A percentile compares a stretch with the other conserved stretches of the same genome.
Evolutionary conservation across 64 coral and sea anemone genomes (phyloP).

Genomic region (Stylophora pistillata): DNA sequence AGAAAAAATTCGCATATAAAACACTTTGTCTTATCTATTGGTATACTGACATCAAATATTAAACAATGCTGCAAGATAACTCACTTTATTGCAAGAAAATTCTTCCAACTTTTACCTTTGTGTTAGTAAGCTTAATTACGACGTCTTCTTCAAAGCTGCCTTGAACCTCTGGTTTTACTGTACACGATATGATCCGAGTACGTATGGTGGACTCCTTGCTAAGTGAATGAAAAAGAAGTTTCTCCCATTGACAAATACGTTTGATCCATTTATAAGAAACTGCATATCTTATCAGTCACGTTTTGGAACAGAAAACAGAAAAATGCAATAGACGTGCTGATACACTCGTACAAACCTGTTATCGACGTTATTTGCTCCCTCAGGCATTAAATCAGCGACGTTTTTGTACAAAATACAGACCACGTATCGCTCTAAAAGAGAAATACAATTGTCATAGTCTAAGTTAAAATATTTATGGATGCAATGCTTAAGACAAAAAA

Average conservation of each 20-base stretch:
- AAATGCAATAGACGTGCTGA: background rate
- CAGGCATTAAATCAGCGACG: background rate
- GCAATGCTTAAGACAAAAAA: too few relatives aligned
- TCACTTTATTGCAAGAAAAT: background rate
- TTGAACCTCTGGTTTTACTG: background rate
- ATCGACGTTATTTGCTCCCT: background rate
- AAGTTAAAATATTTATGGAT: too few relatives aligned
- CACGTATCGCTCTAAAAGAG: background rate
- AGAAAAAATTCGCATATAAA: background rate
- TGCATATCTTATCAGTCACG: background rate
- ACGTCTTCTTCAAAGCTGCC: background rate
- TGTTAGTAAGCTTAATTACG: background rate
- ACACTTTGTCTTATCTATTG: background rate
- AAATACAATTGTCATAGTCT: background rate
- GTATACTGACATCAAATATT: background rate
- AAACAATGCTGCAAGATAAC: background rate
- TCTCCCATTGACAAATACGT: background rate
- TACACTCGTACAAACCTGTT: background rate
- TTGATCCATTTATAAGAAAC: too few relatives aligned
- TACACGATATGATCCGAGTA: slow-evolving; percentile 4
- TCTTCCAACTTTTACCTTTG: background rate
- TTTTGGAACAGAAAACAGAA: background rate
- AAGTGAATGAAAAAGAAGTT: background rate
- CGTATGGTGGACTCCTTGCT: background rate
- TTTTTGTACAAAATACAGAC: slow-evolving; percentile 25